Percentiles rank a stretch among this genome's conserved stretches.
Evolutionary conservation across 2,797 vertebrate genomes (phyloP).

Genomic region (Melanotaenia boesemani): DNA sequence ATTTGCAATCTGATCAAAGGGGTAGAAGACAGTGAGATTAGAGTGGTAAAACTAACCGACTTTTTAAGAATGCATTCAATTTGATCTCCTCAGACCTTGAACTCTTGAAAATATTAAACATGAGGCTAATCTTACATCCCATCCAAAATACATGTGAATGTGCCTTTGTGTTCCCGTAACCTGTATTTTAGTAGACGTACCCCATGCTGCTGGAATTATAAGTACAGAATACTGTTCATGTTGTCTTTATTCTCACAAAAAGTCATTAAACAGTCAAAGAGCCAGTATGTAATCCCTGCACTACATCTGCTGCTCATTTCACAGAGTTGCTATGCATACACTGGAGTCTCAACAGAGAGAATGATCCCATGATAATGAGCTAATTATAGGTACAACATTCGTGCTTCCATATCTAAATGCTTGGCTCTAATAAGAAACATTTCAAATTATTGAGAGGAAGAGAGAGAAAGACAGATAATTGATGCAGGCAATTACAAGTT

Average conservation of each 20-base stretch:
- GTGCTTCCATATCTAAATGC: constrained; percentile 80
- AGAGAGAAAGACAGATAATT: constrained; percentile 81
- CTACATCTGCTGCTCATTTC: constrained; percentile 63
- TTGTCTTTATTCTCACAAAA: constrained; percentile 27
- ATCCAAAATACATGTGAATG: neutral
- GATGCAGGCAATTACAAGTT: constrained; percentile 86
- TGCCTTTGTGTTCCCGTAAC: neutral
- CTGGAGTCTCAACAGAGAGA: constrained; percentile 45
- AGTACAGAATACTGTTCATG: neutral
- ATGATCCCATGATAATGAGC: constrained; percentile 78
- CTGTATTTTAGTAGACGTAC: neutral
- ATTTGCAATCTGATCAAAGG: constrained; percentile 24
- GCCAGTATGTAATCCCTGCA: constrained; percentile 24
- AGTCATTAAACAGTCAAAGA: constrained; percentile 53
- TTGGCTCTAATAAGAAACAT: constrained; percentile 83
- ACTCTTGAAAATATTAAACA: neutral
- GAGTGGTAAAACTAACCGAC: neutral
- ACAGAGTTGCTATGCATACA: constrained; percentile 33
- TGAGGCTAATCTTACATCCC: neutral
- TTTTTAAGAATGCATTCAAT: neutral
- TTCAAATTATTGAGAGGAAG: constrained; percentile 80
- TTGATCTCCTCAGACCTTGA: constrained; percentile 3
- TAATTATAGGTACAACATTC: constrained; percentile 84
- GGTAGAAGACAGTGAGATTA: constrained; percentile 3
- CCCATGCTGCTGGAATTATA: neutral